Evolutionary conservation across 2,113 vertebrate species (phyloP).

Genomic region (Elaphurus davidianus): DNA sequence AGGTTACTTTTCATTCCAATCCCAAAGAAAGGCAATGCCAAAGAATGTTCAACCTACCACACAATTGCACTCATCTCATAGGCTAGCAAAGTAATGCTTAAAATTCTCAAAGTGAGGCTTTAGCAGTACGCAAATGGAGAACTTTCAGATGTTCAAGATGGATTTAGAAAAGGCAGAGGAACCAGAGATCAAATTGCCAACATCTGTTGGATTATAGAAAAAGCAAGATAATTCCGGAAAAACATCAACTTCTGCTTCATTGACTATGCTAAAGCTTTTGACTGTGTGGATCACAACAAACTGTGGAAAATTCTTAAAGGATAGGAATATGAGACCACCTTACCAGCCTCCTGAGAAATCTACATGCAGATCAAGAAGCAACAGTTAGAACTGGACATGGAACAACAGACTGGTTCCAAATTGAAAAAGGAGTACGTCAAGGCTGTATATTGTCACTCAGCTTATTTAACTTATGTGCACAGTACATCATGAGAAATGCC

Average conservation of each 20-base stretch:
- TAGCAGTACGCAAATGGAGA: not conserved
- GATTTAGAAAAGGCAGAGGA: not conserved
- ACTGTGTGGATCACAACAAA: not conserved
- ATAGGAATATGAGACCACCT: not conserved
- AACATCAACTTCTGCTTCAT: not conserved
- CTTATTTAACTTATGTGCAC: not conserved
- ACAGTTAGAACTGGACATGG: not conserved
- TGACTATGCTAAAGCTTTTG: not conserved
- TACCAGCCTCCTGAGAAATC: not conserved
- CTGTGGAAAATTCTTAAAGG: not conserved
- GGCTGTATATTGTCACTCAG: not conserved
- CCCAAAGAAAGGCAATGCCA: not conserved
- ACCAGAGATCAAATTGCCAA: not conserved
- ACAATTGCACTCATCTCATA: not conserved
- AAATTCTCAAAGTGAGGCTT: not conserved
- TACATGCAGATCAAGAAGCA: not conserved
- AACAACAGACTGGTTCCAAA: not conserved
- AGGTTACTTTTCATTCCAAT: not conserved
- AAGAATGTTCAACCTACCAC: not conserved
- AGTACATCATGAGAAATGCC: not conserved
- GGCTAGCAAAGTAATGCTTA: not conserved
- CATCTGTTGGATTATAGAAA: fast-evolving
- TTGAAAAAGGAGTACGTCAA: not conserved
- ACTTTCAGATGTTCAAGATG: not conserved
- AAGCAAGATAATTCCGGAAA: not conserved